Evolutionary conservation across 2,113 vertebrate species (phyloP), one percentile per base, ranked within the genome.

Genomic region (Centrocercus urophasianus): DNA sequence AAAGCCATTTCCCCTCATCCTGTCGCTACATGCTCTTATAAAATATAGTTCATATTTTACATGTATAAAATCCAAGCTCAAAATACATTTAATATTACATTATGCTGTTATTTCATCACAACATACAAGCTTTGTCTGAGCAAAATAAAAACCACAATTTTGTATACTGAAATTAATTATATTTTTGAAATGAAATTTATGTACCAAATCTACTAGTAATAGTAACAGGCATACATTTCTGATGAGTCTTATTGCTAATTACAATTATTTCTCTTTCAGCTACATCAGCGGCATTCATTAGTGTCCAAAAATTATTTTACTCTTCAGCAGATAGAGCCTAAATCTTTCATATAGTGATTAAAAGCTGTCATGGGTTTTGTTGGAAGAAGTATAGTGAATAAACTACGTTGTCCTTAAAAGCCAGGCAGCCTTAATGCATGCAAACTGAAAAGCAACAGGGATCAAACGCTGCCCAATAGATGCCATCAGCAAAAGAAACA

Each of bases 361-460:
- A 85, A n/a, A 64, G 40, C 57, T 60, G 57, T 48, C 71, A 32
- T 40, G 36, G 28, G 70, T 59, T 81, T 88, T 85, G 66, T 50
- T 73, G 59, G 43, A 86, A 84, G 61, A 88, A 86, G 56, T 76
- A 25, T 59, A 13, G 74, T 0, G 0, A 48, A 89, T 22, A 14
- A 89, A 50, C n/a, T 52, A 19, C 0, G 0, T 60, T 76, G 21
- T 48, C 81, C 24, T 92, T 95, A 94, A 95, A 84, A 94, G 86
- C 86, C 56, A 56, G 19, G 30, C 83, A 82, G 59, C 64, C 38
- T 43, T 96, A 96, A 96, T 93, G 91, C 74, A 78, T 2, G 24
- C 22, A 78, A 83, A 74, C 30, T 65, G 86, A 83, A 48, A 86
- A 83, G 74, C 14, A 66, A 48, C 1, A 30, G 48, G 48, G 42